Percentiles rank a stretch among this genome's conserved stretches.
Conservation (phyloP, 2,797 vertebrate genomes). For the Cygnus olor region DNA sequence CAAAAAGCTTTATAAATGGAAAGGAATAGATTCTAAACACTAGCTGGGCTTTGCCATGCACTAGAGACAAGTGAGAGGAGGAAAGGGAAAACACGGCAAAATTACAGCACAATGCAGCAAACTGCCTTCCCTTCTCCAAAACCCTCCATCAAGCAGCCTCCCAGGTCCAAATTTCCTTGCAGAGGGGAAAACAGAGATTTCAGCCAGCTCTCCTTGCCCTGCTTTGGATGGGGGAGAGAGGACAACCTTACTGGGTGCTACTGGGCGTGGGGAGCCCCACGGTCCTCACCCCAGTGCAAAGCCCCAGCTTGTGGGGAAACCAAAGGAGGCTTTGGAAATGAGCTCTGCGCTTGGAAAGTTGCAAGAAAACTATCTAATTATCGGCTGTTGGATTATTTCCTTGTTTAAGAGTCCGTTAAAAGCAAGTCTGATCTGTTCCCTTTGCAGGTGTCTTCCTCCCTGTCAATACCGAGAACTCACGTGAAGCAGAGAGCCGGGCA, state of each 20-base stretch:
- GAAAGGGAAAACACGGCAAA: not conserved
- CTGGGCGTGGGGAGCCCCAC: not conserved
- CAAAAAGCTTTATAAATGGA: not conserved
- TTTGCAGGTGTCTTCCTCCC: not conserved
- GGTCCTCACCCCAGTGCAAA: not conserved
- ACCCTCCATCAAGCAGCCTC: not conserved
- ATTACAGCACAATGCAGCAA: not conserved
- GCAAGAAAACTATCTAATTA: not conserved
- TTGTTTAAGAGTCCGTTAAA: not conserved
- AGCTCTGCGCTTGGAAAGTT: not conserved
- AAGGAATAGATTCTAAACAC: not conserved
- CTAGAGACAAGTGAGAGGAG: not conserved
- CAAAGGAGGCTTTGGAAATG: not conserved
- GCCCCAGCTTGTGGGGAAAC: not conserved
- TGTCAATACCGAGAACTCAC: conserved; percentile 15
- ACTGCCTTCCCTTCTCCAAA: not conserved
- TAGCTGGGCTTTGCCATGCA: not conserved
- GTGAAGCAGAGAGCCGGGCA: not conserved
- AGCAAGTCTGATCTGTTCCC: not conserved
- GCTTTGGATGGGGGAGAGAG: not conserved
- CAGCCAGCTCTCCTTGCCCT: not conserved
- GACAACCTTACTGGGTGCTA: rapidly evolving
- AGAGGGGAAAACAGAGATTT: not conserved
- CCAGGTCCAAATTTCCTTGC: not conserved
- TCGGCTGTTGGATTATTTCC: conserved; percentile 17